Evolutionary conservation across 2,888 invertebrate genomes (phyloP).

Genomic region (Hemaris fuciformis): DNA sequence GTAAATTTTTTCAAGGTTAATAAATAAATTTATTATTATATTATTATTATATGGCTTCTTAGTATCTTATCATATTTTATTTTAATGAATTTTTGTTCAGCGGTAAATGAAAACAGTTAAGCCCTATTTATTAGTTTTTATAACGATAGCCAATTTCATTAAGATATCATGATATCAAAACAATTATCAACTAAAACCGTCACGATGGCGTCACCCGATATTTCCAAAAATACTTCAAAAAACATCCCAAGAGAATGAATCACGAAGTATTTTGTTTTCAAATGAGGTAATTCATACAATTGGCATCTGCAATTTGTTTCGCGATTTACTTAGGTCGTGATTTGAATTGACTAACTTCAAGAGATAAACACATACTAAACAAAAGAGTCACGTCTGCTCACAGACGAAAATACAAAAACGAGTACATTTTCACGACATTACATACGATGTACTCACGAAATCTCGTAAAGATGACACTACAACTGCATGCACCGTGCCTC

Average conservation of each 20-base stretch:
- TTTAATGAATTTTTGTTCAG: no score
- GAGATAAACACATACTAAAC: not conserved
- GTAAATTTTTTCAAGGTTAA: no score
- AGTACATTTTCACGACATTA: not conserved
- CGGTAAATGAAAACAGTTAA: no score
- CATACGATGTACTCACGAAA: not conserved
- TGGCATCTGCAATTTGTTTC: not conserved
- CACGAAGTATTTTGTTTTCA: not conserved
- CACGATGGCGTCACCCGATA: slow-evolving; percentile 5
- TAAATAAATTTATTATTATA: no score
- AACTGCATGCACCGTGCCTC: not conserved
- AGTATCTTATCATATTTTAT: no score
- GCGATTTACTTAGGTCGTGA: not conserved
- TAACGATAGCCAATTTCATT: no score
- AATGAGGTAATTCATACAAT: not conserved
- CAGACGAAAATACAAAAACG: not conserved
- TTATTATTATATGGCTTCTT: no score
- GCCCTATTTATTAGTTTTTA: no score
- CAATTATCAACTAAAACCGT: not conserved
- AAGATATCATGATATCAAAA: not conserved
- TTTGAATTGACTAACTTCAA: not conserved
- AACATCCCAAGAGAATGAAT: not conserved
- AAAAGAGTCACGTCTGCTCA: not conserved
- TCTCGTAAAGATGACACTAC: not conserved
- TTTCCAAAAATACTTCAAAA: not conserved